Evolutionary conservation across 2,888 invertebrate species (phyloP), one percentile per base, ranked within the genome.

Genomic region (Cephus rjabovi): DNA sequence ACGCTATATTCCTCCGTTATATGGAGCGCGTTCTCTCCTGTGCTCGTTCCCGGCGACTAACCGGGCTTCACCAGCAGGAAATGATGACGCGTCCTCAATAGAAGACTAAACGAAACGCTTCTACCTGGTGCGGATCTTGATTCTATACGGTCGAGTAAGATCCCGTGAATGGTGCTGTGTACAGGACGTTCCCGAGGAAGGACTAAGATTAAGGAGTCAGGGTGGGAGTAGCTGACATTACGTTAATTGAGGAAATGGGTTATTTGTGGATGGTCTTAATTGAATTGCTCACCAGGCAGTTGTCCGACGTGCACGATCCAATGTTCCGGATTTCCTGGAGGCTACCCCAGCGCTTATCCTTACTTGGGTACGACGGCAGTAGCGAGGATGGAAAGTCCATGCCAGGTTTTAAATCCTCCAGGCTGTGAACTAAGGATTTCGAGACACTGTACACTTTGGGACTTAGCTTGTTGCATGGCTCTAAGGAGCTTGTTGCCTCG

Each of bases 381-480:
- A 84, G 81, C 1, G 84, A 81, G 37, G 83, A 80, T 15, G 83
- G 81, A 78, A 85, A 90, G 83, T 84, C 87, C 77, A 83, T 84
- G 11, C 84, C 86, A 4, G 89, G 86, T 81, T 92, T 92, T 12
- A 92, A 81, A 81, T 92, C 90, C 81, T 92, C 92, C 79, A 92
- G 86, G 80, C 92, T 92, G 80, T 92, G 92, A 56, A 88, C 89
- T 56, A 90, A 75, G 0, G 89, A 89, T 79, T 89, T 89, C 1
- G 93, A 89, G 6, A 93, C 85, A n/a, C 93, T 93, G 87, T 94
- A 95, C 40, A 95, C 95, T 92, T 95, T 95, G 0, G 95, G 95
- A 86, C 95, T 95, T 30, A 95, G 91, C 87, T 95, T 95, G 82
- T 94, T 93, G 75, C 90, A 89, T 70, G 79, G 75, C n/a, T 80